Evolutionary conservation across 2,113 vertebrate species (phyloP).

Genomic region (Oryzias javanicus): DNA sequence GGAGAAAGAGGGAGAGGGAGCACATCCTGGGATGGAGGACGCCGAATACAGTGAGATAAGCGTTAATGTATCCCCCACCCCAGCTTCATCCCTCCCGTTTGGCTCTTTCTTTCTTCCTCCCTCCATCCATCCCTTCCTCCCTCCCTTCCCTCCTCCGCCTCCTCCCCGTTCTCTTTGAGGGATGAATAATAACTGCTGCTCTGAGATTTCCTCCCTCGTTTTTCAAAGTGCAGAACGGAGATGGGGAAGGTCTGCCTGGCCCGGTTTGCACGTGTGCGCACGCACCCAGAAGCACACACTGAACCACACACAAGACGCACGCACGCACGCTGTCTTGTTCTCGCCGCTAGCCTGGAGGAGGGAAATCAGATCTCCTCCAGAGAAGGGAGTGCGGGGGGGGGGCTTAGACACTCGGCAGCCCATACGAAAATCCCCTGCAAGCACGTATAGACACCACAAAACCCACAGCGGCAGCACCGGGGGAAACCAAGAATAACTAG

Average conservation of each 20-base stretch:
- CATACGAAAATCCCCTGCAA: constrained; percentile 60
- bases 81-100: constrained; percentile 60
- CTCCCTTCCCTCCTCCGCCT: constrained; percentile 36
- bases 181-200: constrained; percentile 80
- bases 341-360: constrained; percentile 69
- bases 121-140: constrained; percentile 47
- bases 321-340: constrained; percentile 60
- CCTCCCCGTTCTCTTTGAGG: constrained; percentile 74
- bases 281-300: constrained; percentile 14
- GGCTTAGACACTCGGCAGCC: constrained; percentile 51
- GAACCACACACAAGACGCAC: constrained; percentile 33
- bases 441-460: constrained; percentile 49
- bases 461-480: constrained; percentile 42
- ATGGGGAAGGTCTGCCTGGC: constrained; percentile 76
- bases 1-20: constrained; percentile 33
- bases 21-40: constrained; percentile 67
- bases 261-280: constrained; percentile 35
- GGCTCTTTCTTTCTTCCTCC: constrained; percentile 67
- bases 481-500: constrained; percentile 60
- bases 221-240: constrained; percentile 74
- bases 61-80: constrained; percentile 72
- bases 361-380: constrained; percentile 73
- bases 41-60: constrained; percentile 71
- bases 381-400: constrained; percentile 37
- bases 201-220: constrained; percentile 77